Conservation (phyloP, 2,113 vertebrate species). For the Raja brachyura region DNA sequence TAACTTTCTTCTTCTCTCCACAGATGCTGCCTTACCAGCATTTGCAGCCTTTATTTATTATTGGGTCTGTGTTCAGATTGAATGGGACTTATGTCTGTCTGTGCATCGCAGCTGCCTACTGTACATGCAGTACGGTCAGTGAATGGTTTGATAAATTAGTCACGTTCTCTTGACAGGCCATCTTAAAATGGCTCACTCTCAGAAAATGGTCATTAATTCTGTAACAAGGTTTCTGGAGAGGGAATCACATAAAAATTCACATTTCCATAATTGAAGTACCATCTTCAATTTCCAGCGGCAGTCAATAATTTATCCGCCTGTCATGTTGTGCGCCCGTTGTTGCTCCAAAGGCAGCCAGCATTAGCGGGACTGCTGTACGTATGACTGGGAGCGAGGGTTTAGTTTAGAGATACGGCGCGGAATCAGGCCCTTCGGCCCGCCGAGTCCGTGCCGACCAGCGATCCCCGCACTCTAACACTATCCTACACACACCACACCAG, state of each 20-base stretch:
- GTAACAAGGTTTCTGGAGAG: not conserved
- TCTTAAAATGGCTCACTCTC: not conserved
- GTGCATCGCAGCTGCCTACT: not conserved
- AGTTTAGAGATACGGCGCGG: too few relatives aligned
- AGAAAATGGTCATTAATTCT: not conserved
- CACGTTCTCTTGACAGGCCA: not conserved
- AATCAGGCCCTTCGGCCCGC: too few relatives aligned
- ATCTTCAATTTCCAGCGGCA: not conserved
- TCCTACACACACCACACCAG: too few relatives aligned
- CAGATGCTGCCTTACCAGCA: too few relatives aligned
- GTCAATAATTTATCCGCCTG: not conserved
- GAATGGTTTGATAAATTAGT: not conserved
- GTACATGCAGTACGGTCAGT: not conserved
- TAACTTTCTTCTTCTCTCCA: too few relatives aligned
- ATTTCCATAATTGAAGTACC: not conserved
- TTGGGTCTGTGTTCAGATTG: not conserved
- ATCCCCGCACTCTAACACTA: too few relatives aligned
- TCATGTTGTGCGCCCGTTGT: not conserved
- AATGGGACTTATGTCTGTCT: not conserved
- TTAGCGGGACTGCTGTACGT: not conserved
- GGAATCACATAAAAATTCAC: not conserved
- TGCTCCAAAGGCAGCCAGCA: not conserved
- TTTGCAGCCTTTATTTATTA: too few relatives aligned
- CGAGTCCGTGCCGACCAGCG: too few relatives aligned
- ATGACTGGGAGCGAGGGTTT: not conserved